Conservation (phyloP, 2,113 vertebrate genomes). For the Gymnorhina tibicen region DNA sequence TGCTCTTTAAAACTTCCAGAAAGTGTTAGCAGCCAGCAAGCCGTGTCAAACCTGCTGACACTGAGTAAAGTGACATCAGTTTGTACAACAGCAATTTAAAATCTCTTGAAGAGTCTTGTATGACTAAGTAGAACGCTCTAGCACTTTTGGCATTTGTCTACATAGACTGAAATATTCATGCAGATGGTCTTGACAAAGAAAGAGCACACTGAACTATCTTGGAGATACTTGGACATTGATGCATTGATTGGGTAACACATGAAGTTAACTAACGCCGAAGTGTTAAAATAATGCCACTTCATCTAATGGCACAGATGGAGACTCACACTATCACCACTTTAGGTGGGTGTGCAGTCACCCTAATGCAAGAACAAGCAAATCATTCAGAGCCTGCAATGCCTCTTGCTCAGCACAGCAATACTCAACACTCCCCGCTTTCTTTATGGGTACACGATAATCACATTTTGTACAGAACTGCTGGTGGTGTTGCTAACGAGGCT, state of each 20-base stretch:
- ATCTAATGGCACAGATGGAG: constrained; percentile 26
- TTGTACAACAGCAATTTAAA: background rate
- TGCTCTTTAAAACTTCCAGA: background rate
- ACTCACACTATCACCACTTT: background rate
- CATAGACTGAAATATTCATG: background rate
- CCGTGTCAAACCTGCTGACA: background rate
- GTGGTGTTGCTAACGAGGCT: background rate
- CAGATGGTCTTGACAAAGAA: constrained; percentile 34
- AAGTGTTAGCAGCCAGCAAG: background rate
- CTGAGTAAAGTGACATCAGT: background rate
- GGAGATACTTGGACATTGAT: background rate
- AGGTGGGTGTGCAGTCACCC: constrained; percentile 9
- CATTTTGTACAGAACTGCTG: background rate
- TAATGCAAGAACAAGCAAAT: background rate
- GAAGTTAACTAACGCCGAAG: background rate
- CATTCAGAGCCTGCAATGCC: background rate
- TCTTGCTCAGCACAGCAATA: background rate
- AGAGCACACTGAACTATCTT: background rate
- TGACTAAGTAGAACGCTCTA: background rate
- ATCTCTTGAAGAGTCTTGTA: background rate
- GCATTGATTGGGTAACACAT: background rate
- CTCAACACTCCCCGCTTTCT: accelerated
- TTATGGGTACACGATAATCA: background rate
- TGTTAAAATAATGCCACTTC: background rate
- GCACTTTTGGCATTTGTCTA: constrained; percentile 1